A percentile compares a stretch with the other conserved stretches of the same genome.
phyloP scores from a whole-genome alignment of 2,797 vertebrate species.

The Sphenodon punctatus region DNA sequence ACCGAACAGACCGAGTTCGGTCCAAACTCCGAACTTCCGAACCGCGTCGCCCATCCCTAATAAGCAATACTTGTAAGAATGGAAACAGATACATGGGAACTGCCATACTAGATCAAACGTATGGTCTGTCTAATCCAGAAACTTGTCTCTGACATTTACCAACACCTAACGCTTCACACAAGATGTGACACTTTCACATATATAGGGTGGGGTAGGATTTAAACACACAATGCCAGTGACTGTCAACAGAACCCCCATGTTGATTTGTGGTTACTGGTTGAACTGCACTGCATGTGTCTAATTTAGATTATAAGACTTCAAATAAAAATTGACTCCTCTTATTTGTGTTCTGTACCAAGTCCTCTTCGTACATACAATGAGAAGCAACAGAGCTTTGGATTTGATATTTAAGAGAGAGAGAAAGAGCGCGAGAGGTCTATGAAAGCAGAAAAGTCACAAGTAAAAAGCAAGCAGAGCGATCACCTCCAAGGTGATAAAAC shows the following conservation, averaged over 20 bases:
- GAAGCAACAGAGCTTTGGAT: not conserved
- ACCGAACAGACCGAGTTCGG: too few relatives aligned
- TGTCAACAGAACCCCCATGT: not conserved
- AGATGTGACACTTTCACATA: too few relatives aligned
- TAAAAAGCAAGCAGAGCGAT: not conserved
- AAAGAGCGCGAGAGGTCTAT: not conserved
- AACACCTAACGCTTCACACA: too few relatives aligned
- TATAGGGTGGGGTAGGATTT: too few relatives aligned
- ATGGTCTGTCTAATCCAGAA: too few relatives aligned
- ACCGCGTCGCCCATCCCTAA: too few relatives aligned
- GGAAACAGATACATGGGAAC: too few relatives aligned
- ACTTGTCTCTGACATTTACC: too few relatives aligned
- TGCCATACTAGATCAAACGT: too few relatives aligned
- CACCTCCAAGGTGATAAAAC: not conserved
- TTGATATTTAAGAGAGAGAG: not conserved
- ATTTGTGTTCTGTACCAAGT: fast-evolving
- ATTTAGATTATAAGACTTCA: fast-evolving
- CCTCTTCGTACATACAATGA: not conserved
- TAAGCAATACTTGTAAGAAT: too few relatives aligned
- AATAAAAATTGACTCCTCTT: not conserved
- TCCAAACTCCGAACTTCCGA: too few relatives aligned
- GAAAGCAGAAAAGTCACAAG: not conserved
- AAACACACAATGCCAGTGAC: too few relatives aligned
- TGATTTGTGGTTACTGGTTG: fast-evolving
- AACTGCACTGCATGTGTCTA: fast-evolving